These are phyloP conservation scores for Planococcus citri DNA, from an alignment of 1,140 invertebrate genomes.

Conservation along the genomic window DNA sequence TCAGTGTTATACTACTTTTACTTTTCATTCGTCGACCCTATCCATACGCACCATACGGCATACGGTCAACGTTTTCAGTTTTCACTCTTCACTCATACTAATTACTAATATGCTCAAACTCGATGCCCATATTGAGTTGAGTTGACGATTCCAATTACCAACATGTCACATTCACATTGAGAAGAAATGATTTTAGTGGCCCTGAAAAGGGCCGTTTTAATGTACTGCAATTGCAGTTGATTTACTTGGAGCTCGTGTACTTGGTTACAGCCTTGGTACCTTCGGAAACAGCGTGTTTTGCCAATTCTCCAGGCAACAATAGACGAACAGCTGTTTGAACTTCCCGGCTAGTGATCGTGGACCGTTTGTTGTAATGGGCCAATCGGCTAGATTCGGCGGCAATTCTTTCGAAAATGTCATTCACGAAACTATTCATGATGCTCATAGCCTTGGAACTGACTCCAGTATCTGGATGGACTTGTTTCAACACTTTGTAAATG, in stretches of 20 bases:
- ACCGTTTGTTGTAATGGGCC: slow-evolving; percentile 56
- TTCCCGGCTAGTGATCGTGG: slow-evolving; percentile 42
- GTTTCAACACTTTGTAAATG: slow-evolving; percentile 57
- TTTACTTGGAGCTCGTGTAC: slow-evolving; percentile 35
- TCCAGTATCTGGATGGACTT: slow-evolving; percentile 54
- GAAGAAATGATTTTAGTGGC: slow-evolving; percentile 27
- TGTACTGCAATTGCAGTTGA: slow-evolving; percentile 30
- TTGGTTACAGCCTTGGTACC: slow-evolving; percentile 33
- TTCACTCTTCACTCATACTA: too few species aligned
- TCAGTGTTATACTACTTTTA: too few species aligned
- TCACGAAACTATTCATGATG: slow-evolving; percentile 50
- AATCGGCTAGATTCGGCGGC: slow-evolving; percentile 53
- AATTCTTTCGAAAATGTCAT: slow-evolving; percentile 55
- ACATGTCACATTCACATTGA: too few species aligned
- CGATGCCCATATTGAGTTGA: too few species aligned
- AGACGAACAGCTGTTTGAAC: slow-evolving; percentile 43
- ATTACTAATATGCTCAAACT: too few species aligned
- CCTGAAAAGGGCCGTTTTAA: slow-evolving; percentile 32
- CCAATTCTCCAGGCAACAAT: slow-evolving; percentile 43
- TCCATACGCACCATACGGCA: too few species aligned
- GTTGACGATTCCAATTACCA: too few species aligned
- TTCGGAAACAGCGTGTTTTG: slow-evolving; percentile 36
- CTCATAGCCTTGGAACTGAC: slow-evolving; percentile 49
- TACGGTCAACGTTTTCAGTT: too few species aligned
- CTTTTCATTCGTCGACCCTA: too few species aligned